Percentiles rank a stretch among this genome's conserved stretches.
These are phyloP conservation scores for Cataglyphis cursor DNA, from an alignment of 2,888 invertebrate genomes.

Conservation along the genomic window DNA sequence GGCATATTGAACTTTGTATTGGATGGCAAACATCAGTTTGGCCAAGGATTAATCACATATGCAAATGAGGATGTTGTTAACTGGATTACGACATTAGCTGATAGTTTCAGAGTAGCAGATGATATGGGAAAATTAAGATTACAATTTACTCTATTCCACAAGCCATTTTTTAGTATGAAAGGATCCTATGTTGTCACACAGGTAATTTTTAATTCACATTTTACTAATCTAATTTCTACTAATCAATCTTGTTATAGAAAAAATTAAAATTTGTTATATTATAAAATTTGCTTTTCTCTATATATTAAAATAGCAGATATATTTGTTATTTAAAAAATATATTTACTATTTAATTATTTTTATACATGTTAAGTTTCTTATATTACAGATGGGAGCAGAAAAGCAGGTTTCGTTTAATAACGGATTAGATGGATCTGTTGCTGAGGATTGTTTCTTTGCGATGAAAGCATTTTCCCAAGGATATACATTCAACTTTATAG, in stretches of 20 bases:
- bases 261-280: neutral
- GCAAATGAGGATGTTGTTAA: slow-evolving; percentile 98
- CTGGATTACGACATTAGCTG: slow-evolving; percentile 98
- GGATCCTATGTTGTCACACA: slow-evolving; percentile 99
- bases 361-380: neutral
- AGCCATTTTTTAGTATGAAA: slow-evolving; percentile 98
- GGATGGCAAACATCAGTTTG: slow-evolving; percentile 98
- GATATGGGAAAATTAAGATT: slow-evolving; percentile 98
- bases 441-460: slow-evolving; percentile 98
- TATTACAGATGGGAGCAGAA: slow-evolving; percentile 93
- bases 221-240: neutral
- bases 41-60: slow-evolving; percentile 98
- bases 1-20: slow-evolving; percentile 97
- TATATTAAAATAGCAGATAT: neutral
- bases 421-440: slow-evolving; percentile 98
- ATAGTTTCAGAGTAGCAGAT: slow-evolving; percentile 98
- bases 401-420: slow-evolving; percentile 97
- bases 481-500: slow-evolving; percentile 97
- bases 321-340: neutral
- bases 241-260: neutral
- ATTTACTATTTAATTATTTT: slow-evolving; percentile 13
- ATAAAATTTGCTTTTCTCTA: neutral
- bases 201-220: slow-evolving; percentile 88
- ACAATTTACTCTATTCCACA: slow-evolving; percentile 97
- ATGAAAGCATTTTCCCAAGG: slow-evolving; percentile 97